Base-by-base conservation (phyloP, 2,113 vertebrate genomes). In the Pelmatolapia mariae region DNA sequence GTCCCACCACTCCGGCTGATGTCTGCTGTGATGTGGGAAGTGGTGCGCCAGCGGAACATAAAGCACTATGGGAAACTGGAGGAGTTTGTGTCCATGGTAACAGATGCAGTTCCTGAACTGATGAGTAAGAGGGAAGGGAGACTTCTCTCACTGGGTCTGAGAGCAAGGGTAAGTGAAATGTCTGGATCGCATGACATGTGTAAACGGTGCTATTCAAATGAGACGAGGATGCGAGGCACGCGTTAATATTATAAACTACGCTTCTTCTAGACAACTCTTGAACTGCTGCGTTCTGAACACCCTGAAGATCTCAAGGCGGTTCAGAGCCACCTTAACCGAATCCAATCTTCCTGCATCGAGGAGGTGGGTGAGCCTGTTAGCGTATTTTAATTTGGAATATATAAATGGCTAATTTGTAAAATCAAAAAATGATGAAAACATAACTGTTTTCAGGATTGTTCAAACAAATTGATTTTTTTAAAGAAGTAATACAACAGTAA, bases 101-200 rank as follows among this genome's bases (percentile, higher is more conserved):
- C 96, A 3, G 94, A 94, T 52, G 95, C 96, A 0, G 97, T 97
- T 7, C 97, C 97, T 3, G 97, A 97, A 7, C 88, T 98, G 81
- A 96, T 98, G 89, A 96, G 94, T 80, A 96, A 96, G 92, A 95
- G 97, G 47, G 97, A 98, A 87, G 95, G 96, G 6, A 95, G 96
- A 10, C 96, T 97, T n/a, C 94, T 98, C 16, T 96, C 96, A 54
- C 87, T 98, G 87, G 97, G 97, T 6, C 94, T 98, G 19, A 96
- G 97, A 86, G 97, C 97, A 29, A 96, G 97, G 95, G 97, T 98
- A 93, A 92, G 95, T 79, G n/a, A 50, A 57, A 80, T 26, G 68
- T 80, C 15, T 18, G 10, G 36, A 12, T 63, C 3, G 19, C n/a
- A 15, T 53, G n/a, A 7, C 22, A 2, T 78, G 19, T 83, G 19